phyloP scores from a whole-genome alignment of 2,797 vertebrate genomes.

The Synaphobranchus kaupii region DNA sequence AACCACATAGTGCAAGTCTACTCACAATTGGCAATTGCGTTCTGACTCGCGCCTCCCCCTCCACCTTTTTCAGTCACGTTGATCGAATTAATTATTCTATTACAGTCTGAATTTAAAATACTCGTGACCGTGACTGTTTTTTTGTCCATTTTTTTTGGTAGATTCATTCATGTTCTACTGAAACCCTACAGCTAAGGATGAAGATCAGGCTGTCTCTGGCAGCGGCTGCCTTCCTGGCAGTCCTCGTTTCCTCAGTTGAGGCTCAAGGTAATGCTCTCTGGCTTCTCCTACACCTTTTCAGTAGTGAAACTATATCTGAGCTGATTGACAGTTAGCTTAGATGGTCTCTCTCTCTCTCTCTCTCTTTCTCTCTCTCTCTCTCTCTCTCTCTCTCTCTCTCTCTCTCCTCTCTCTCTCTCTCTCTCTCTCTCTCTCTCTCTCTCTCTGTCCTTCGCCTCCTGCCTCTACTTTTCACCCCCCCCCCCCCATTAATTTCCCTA shows the following conservation, averaged over 20 bases:
- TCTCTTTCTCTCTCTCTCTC: slow-evolving; percentile 26
- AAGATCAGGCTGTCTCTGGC: slow-evolving; percentile 85
- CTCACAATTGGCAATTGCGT: background rate
- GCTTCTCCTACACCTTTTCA: slow-evolving; percentile 24
- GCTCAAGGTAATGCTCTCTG: slow-evolving; percentile 90
- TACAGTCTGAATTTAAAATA: background rate
- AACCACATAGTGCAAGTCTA: background rate
- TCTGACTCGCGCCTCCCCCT: background rate
- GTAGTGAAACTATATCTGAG: background rate
- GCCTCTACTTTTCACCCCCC: slow-evolving; percentile 30
- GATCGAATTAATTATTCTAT: background rate
- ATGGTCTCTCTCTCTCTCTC: slow-evolving; percentile 31
- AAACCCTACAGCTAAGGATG: slow-evolving; percentile 78
- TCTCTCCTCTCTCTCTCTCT: slow-evolving; percentile 35
- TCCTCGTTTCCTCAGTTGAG: slow-evolving; percentile 82
- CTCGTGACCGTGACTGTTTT: background rate
- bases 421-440: slow-evolving; percentile 34
- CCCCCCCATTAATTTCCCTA: slow-evolving; percentile 28
- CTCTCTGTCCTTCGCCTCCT: slow-evolving; percentile 39
- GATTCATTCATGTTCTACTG: slow-evolving; percentile 91
- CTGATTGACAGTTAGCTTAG: background rate
- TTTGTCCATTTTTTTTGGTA: slow-evolving; percentile 63
- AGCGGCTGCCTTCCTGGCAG: slow-evolving; percentile 80
- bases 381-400: slow-evolving; percentile 33
- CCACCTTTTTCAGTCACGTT: background rate